These are phyloP conservation scores for Borostomias antarcticus DNA, from an alignment of 2,797 vertebrate species.

Conservation along the genomic window DNA sequence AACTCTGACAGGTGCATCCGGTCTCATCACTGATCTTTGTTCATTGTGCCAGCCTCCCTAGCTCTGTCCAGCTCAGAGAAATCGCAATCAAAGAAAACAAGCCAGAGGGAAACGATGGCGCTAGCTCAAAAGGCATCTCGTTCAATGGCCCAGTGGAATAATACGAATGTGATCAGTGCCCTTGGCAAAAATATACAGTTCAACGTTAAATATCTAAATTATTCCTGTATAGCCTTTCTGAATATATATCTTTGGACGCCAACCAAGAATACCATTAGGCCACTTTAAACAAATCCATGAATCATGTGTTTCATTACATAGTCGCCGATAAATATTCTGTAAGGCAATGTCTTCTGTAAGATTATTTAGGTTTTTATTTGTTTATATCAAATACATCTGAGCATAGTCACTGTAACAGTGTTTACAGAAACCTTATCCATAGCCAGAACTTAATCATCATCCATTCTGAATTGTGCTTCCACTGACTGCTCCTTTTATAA, in stretches of 20 bases:
- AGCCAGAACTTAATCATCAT: no score
- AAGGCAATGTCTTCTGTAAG: slow-evolving; percentile 37
- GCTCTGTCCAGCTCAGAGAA: slow-evolving; percentile 43
- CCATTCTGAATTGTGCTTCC: no score
- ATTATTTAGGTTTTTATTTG: slow-evolving; percentile 37
- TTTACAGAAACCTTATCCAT: no score
- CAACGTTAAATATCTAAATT: slow-evolving; percentile 68
- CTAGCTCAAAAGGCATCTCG: slow-evolving; percentile 42
- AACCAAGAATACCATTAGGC: slow-evolving; percentile 79
- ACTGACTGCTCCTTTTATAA: no score
- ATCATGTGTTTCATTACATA: slow-evolving; percentile 63
- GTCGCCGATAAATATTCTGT: slow-evolving; percentile 52
- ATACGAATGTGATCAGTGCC: slow-evolving; percentile 69
- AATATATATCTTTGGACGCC: slow-evolving; percentile 68
- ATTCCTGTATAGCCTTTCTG: slow-evolving; percentile 60
- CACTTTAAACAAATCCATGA: slow-evolving; percentile 75
- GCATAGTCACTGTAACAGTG: slow-evolving; percentile 28
- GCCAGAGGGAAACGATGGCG: slow-evolving; percentile 54
- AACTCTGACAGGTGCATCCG: slow-evolving; percentile 68
- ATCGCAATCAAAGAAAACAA: slow-evolving; percentile 61
- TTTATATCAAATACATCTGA: slow-evolving; percentile 43
- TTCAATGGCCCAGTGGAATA: slow-evolving; percentile 47
- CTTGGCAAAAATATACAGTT: slow-evolving; percentile 67
- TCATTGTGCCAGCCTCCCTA: slow-evolving; percentile 47
- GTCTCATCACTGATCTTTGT: slow-evolving; percentile 63